A percentile compares a stretch with the other conserved stretches of the same genome.
Conservation (phyloP, 2,888 invertebrate genomes). For the Tipula unca region DNA sequence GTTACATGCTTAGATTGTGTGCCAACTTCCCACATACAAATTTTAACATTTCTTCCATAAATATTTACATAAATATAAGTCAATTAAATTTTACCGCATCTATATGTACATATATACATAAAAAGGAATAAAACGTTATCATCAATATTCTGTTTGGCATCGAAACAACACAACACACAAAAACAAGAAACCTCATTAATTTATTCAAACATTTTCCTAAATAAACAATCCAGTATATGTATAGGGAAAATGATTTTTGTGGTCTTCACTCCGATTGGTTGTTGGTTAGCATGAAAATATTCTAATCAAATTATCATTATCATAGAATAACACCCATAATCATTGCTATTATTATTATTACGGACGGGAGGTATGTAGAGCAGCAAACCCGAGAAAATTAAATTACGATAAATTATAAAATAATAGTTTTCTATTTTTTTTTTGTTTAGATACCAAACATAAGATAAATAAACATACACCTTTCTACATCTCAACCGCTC, state of each 20-base stretch:
- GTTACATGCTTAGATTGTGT: not conserved
- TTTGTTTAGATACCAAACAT: not conserved
- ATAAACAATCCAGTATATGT: not conserved
- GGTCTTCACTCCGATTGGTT: not conserved
- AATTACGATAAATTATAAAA: not conserved
- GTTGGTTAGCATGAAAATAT: not conserved
- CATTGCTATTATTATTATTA: not conserved
- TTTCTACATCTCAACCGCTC: not conserved
- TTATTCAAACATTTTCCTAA: not conserved
- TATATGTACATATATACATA: not conserved
- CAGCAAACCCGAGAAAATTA: not conserved
- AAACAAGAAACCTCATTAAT: not conserved
- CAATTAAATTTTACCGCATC: not conserved
- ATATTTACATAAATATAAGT: not conserved
- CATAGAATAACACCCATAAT: not conserved
- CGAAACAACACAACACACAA: not conserved
- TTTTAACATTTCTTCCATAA: not conserved
- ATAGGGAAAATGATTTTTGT: not conserved
- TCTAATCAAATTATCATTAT: constrained; percentile 8
- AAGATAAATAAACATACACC: not conserved
- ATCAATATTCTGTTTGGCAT: not conserved
- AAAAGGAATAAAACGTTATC: not conserved
- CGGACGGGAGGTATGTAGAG: not conserved
- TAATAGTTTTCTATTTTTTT: not conserved
- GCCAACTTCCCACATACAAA: not conserved